phyloP scores from a whole-genome alignment of 2,113 vertebrate species.

The Scomber japonicus region DNA sequence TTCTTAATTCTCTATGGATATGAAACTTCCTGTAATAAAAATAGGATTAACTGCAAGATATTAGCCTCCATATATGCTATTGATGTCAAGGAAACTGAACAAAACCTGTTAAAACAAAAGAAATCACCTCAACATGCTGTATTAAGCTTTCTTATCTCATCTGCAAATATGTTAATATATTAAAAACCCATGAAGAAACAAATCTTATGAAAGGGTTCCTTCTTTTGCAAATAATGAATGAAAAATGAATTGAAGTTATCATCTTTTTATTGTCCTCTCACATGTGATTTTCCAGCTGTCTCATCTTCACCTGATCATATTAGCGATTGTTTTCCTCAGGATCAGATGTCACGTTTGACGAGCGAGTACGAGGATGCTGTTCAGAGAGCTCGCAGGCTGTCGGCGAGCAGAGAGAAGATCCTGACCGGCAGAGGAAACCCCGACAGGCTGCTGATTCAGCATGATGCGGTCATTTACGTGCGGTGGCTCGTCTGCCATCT shows the following conservation, averaged over 20 bases:
- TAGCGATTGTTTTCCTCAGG: slow-evolving; percentile 57
- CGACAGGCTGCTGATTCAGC: slow-evolving; percentile 68
- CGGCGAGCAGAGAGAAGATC: slow-evolving; percentile 77
- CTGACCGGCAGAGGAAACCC: slow-evolving; percentile 75
- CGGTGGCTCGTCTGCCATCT: slow-evolving; percentile 85
- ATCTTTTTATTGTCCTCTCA: too few species aligned
- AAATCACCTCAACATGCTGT: too few species aligned
- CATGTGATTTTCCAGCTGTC: background rate
- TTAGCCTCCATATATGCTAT: too few species aligned
- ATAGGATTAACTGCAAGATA: too few species aligned
- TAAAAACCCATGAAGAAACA: background rate
- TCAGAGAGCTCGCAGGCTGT: slow-evolving; percentile 84
- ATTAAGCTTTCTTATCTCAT: background rate
- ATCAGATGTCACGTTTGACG: slow-evolving; percentile 77
- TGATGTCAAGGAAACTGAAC: too few species aligned
- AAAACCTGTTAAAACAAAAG: too few species aligned
- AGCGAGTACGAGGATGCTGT: slow-evolving; percentile 80
- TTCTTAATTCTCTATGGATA: too few species aligned
- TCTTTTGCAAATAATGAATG: too few species aligned
- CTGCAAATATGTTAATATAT: background rate
- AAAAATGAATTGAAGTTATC: too few species aligned
- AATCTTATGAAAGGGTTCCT: too few species aligned
- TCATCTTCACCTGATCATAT: background rate
- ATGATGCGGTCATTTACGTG: slow-evolving; percentile 83
- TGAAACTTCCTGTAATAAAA: too few species aligned